Conservation (phyloP, 1,140 invertebrate genomes). For the Drosophila mauritiana region DNA sequence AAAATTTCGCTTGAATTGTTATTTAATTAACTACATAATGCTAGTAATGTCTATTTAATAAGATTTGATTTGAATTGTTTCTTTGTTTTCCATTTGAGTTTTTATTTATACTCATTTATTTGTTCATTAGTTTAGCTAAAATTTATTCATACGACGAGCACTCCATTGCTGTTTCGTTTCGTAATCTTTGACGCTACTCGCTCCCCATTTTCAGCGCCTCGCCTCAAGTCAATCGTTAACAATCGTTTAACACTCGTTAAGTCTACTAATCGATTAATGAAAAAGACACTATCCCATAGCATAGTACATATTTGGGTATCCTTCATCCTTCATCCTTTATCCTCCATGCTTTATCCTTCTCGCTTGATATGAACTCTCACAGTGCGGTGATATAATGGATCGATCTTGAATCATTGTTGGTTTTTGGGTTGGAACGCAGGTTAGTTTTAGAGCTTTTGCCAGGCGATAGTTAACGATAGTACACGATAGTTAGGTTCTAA, state of each 20-base stretch:
- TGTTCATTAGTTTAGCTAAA: conserved; percentile 46
- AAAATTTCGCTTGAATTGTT: conserved; percentile 60
- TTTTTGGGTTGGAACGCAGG: conserved; percentile 39
- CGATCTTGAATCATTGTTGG: conserved; percentile 25
- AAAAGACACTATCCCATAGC: conserved; percentile 40
- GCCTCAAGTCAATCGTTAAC: conserved; percentile 32
- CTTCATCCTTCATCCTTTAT: conserved; percentile 22
- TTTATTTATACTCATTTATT: conserved; percentile 37
- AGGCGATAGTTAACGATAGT: conserved; percentile 52
- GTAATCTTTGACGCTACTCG: conserved; percentile 13
- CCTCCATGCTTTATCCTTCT: conserved; percentile 8
- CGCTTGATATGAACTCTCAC: conserved; percentile 78
- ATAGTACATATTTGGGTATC: conserved; percentile 13
- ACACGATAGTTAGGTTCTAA: conserved; percentile 73
- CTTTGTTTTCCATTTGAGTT: conserved; percentile 54
- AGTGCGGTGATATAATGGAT: conserved; percentile 54
- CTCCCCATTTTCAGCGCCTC: background rate
- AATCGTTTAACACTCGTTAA: conserved; percentile 48
- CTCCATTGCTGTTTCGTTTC: conserved; percentile 41
- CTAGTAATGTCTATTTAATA: conserved; percentile 71
- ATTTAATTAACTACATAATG: conserved; percentile 74
- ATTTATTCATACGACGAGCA: conserved; percentile 47
- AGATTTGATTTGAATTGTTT: conserved; percentile 78
- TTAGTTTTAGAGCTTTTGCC: conserved; percentile 40
- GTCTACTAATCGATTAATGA: conserved; percentile 73